These are phyloP conservation scores for Bombus polaris DNA, from an alignment of 1,140 invertebrate genomes.

Conservation along the genomic window DNA sequence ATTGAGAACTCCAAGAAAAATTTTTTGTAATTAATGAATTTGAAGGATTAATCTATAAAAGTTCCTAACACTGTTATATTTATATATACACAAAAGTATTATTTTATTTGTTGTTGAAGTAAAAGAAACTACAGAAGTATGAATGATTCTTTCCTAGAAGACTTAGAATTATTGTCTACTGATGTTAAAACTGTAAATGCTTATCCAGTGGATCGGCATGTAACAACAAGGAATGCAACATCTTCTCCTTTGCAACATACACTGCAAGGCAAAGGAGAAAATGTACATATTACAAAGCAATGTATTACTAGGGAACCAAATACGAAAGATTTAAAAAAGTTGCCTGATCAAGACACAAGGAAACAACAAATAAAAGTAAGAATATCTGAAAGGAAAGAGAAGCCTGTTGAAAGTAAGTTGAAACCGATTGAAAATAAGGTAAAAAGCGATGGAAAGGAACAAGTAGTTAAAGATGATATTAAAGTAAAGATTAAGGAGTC, in stretches of 20 bases:
- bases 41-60: not conserved
- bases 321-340: conserved; percentile 12
- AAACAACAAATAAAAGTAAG: conserved; percentile 48
- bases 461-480: conserved; percentile 32
- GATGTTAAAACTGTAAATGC: conserved; percentile 44
- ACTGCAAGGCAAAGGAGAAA: not conserved
- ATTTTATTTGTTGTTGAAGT: not conserved
- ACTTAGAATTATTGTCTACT: conserved; percentile 68
- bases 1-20: not conserved
- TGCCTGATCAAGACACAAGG: conserved; percentile 36
- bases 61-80: not conserved
- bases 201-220: conserved; percentile 42
- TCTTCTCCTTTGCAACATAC: conserved; percentile 48
- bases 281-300: conserved; percentile 7
- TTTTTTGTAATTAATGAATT: not conserved
- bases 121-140: conserved; percentile 54
- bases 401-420: conserved; percentile 59
- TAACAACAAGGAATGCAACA: conserved; percentile 56
- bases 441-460: conserved; percentile 41
- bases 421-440: conserved; percentile 61
- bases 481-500: conserved; percentile 60
- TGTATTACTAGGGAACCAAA: conserved; percentile 17
- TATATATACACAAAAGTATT: not conserved
- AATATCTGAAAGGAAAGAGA: conserved; percentile 64
- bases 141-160: conserved; percentile 79